These are phyloP conservation scores for Drosophila basisetae DNA, from an alignment of 2,888 invertebrate genomes.

Conservation along the genomic window DNA sequence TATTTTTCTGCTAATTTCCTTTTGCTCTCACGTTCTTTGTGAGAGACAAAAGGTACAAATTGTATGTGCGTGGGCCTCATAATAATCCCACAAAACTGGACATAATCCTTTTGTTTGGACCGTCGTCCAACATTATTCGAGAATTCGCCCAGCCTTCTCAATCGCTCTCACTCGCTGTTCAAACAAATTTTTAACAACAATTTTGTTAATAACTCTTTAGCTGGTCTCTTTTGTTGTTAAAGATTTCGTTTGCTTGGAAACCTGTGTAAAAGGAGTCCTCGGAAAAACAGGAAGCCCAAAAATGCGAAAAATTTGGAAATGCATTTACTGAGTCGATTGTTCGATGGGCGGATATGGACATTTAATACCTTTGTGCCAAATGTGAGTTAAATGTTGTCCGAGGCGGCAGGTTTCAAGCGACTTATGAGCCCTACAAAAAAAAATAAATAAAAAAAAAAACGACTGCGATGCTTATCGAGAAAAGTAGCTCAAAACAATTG, in stretches of 20 bases:
- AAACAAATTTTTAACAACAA: constrained; percentile 31
- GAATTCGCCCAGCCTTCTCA: constrained; percentile 48
- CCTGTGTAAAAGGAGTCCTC: constrained; percentile 39
- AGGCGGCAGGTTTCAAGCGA: constrained; percentile 52
- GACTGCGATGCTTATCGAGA: constrained; percentile 48
- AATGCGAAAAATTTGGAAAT: constrained; percentile 38
- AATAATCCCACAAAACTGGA: constrained; percentile 75
- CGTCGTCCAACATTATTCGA: constrained; percentile 55
- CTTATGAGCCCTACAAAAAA: constrained; percentile 13
- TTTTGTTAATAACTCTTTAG: constrained; percentile 73
- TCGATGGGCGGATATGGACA: constrained; percentile 77
- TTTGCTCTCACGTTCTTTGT: constrained; percentile 49
- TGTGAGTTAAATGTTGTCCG: constrained; percentile 63
- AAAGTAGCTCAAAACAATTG: constrained; percentile 29
- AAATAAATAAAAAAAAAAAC: neutral
- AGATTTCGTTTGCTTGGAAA: constrained; percentile 30
- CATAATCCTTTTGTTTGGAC: constrained; percentile 77
- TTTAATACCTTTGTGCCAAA: constrained; percentile 73
- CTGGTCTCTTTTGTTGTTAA: constrained; percentile 23
- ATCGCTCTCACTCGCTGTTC: constrained; percentile 15
- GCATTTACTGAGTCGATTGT: constrained; percentile 66
- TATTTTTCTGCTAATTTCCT: constrained; percentile 68
- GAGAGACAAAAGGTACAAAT: constrained; percentile 49
- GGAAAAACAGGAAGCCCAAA: constrained; percentile 29
- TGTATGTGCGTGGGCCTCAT: constrained; percentile 56